Evolutionary conservation across 53 echinoderm and acorn worm genomes (phyloP).

Genomic region (Apostichopus leukothele): DNA sequence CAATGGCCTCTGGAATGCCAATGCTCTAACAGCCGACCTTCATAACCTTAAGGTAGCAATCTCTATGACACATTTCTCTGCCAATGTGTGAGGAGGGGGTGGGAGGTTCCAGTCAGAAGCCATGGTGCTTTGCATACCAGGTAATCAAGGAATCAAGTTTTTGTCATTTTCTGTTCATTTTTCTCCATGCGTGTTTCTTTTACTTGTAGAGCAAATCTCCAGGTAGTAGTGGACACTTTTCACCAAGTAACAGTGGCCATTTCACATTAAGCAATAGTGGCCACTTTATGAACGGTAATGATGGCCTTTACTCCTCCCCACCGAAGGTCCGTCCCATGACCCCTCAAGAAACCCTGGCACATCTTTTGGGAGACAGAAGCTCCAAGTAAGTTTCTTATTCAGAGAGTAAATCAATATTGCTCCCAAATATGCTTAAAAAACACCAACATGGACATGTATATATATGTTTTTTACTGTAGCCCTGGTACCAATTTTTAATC

Average conservation of each 20-base stretch:
- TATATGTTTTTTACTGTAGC: too few relatives aligned
- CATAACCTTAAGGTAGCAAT: too few relatives aligned
- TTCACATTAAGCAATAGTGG: conserved; percentile 41
- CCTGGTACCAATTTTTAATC: too few relatives aligned
- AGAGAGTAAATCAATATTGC: not conserved
- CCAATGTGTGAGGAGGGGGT: too few relatives aligned
- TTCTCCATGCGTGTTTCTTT: not conserved
- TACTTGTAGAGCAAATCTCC: conserved; percentile 8
- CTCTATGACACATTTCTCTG: too few relatives aligned
- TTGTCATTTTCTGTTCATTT: too few relatives aligned
- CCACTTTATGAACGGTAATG: conserved; percentile 33
- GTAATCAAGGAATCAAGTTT: too few relatives aligned
- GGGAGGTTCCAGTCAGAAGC: too few relatives aligned
- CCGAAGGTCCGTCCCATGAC: conserved; percentile 8
- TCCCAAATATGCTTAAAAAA: not conserved
- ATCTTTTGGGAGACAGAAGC: conserved; percentile 23
- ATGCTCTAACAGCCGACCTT: too few relatives aligned
- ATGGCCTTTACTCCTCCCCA: not conserved
- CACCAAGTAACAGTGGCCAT: conserved; percentile 61
- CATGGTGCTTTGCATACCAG: too few relatives aligned
- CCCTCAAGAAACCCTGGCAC: conserved; percentile 15
- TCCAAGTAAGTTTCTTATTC: not conserved
- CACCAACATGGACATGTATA: too few relatives aligned
- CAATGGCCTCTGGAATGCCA: too few relatives aligned
- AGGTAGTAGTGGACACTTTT: conserved; percentile 24